Base-by-base conservation (phyloP, 2,888 invertebrate genomes). In the Cacoxenus indagator region DNA sequence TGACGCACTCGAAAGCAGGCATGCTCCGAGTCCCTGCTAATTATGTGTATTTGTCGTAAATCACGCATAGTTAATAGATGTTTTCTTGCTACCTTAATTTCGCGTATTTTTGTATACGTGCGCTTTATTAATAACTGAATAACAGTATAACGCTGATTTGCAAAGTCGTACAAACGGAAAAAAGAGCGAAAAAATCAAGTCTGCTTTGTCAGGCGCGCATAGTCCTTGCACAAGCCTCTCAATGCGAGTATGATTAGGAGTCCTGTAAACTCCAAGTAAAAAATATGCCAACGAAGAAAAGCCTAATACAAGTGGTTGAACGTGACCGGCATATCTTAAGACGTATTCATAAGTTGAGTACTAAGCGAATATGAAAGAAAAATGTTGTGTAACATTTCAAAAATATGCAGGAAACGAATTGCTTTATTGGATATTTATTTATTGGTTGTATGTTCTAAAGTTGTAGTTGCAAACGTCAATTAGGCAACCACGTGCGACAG, bases 251-350 rank as follows among this genome's bases (percentile, higher is more conserved):
- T 61, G 61, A 37, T 43, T 19, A 61, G 2, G 22, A 62, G 57
- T 27, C n/a, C 5, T 29, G 61, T 3, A 57, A 48, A 64, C 67
- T 31, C 5, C 27, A 67, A 67, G 65, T 69, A 54, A 67, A 59
- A 65, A 62, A n/a, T n/a, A n/a, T n/a, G n/a, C n/a, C n/a, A n/a
- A n/a, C n/a, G n/a, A n/a, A n/a, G n/a, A n/a, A n/a, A n/a, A 69
- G 67, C 73, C 75, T 75, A 76, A 76, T 76, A 75, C 83, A 83
- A 83, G 82, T 84, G 77, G 82, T 82, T 78, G 78, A 80, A 83
- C 82, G 82, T 83, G 82, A 84, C 80, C 74, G 73, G 83, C 80
- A 83, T 83, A 81, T 74, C 79, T 81, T 81, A 81, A 68, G 43
- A 43, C n/a, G 5, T 24, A 62, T 62, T 43, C 27, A 5, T 27